phyloP scores from a whole-genome alignment of 1,140 invertebrate genomes.

The Brachionus plicatilis region DNA sequence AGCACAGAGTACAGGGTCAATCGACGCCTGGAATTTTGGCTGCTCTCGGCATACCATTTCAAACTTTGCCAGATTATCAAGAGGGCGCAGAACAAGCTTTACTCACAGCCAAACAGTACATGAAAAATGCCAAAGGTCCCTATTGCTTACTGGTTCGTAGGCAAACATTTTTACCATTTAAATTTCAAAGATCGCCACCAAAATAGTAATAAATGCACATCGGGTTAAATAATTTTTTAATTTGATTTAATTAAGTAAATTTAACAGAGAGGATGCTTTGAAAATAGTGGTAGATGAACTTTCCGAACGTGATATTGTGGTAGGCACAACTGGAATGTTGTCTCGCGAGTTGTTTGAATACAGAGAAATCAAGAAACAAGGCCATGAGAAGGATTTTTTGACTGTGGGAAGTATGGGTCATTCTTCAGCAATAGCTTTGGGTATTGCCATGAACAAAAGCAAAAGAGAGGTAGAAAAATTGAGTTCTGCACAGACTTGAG shows the following conservation, averaged over 20 bases:
- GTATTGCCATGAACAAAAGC: conserved; percentile 54
- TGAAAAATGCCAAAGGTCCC: conserved; percentile 53
- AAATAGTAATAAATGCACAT: not conserved
- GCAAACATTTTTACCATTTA: conserved; percentile 56
- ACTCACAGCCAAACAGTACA: conserved; percentile 54
- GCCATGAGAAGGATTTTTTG: conserved; percentile 57
- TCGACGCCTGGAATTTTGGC: conserved; percentile 55
- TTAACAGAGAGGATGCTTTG: conserved; percentile 52
- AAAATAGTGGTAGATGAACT: conserved; percentile 48
- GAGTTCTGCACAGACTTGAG: no score
- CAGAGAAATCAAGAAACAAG: conserved; percentile 49
- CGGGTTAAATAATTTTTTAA: not conserved
- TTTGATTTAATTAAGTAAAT: conserved; percentile 43
- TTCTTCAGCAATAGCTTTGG: conserved; percentile 56
- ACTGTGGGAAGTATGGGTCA: conserved; percentile 59
- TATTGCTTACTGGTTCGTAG: conserved; percentile 56
- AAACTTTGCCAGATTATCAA: conserved; percentile 55
- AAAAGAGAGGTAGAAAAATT: conserved; percentile 42
- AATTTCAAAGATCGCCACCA: conserved; percentile 42
- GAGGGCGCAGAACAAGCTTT: conserved; percentile 54
- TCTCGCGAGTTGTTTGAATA: conserved; percentile 51
- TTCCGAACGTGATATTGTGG: conserved; percentile 51
- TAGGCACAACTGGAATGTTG: conserved; percentile 58
- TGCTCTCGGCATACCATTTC: conserved; percentile 56
- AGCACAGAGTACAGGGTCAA: conserved; percentile 56